phyloP scores from a whole-genome alignment of 2,113 vertebrate genomes.

The Myotis brandtii region DNA sequence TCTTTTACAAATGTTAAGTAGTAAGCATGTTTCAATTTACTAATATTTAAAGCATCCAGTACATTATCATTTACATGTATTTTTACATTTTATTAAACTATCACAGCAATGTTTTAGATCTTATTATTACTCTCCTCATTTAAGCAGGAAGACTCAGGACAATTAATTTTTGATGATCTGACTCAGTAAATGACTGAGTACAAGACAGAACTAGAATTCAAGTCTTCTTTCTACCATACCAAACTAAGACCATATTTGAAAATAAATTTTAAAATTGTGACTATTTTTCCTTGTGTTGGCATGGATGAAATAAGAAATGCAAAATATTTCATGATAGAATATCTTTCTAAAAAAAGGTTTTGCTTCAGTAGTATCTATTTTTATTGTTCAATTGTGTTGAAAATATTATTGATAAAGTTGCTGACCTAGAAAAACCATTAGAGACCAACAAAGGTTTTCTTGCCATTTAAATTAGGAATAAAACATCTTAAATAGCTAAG shows the following conservation, averaged over 20 bases:
- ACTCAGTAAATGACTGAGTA: not conserved
- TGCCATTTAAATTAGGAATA: not conserved
- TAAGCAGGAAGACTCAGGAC: not conserved
- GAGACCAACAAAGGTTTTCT: not conserved
- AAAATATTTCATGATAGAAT: not conserved
- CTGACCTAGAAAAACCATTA: not conserved
- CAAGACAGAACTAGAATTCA: not conserved
- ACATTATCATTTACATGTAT: not conserved
- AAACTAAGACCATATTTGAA: not conserved
- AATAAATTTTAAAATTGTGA: slow-evolving; percentile 6
- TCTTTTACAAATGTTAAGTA: not conserved
- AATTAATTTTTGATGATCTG: not conserved
- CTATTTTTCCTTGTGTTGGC: not conserved
- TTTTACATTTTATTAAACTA: not conserved
- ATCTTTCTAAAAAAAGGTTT: not conserved
- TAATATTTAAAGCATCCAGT: not conserved
- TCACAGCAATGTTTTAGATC: not conserved
- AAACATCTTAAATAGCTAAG: not conserved
- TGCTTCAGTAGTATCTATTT: slow-evolving; percentile 5
- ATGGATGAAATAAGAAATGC: not conserved
- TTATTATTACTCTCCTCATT: not conserved
- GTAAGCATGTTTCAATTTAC: not conserved
- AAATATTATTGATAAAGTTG: not conserved
- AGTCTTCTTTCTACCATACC: not conserved
- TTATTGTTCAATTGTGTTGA: not conserved